Evolutionary conservation across 1,140 invertebrate species (phyloP).

Genomic region (Pinna nobilis): DNA sequence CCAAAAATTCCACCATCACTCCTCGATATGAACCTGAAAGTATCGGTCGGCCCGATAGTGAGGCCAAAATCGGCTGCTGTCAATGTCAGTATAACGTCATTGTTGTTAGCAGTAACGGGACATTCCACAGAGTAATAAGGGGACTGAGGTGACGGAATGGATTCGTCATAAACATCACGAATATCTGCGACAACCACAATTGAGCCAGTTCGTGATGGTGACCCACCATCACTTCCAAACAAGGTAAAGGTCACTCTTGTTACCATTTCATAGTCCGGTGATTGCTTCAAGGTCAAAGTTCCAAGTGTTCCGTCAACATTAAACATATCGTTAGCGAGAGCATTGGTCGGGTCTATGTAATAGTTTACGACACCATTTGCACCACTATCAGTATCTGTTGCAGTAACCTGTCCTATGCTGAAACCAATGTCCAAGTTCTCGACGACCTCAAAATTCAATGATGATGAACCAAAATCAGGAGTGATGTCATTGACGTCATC

Average conservation of each 20-base stretch:
- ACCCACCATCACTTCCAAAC: constrained; percentile 30
- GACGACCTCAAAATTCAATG: constrained; percentile 84
- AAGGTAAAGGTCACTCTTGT: constrained; percentile 25
- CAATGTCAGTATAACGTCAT: constrained; percentile 28
- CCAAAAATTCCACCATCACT: constrained; percentile 24
- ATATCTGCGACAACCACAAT: constrained; percentile 26
- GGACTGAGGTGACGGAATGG: background rate
- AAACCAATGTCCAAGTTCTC: constrained; percentile 92
- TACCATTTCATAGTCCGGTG: constrained; percentile 30
- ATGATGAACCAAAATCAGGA: constrained; percentile 70
- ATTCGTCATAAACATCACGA: constrained; percentile 27
- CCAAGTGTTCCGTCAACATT: constrained; percentile 6
- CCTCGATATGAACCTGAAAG: constrained; percentile 18
- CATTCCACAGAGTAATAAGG: constrained; percentile 41
- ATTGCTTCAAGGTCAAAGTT: background rate
- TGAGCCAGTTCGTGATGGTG: constrained; percentile 16
- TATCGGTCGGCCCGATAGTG: constrained; percentile 25
- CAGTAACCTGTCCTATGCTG: constrained; percentile 86
- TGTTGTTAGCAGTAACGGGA: constrained; percentile 21
- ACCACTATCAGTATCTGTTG: constrained; percentile 72
- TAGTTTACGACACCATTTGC: constrained; percentile 53
- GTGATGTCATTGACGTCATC: constrained; percentile 65
- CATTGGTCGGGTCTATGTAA: constrained; percentile 26
- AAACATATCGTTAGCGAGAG: background rate
- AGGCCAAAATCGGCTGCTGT: constrained; percentile 35